Base-by-base conservation (phyloP, 37 sponge, comb jelly and placozoan genomes). In the Spongia lamella region DNA sequence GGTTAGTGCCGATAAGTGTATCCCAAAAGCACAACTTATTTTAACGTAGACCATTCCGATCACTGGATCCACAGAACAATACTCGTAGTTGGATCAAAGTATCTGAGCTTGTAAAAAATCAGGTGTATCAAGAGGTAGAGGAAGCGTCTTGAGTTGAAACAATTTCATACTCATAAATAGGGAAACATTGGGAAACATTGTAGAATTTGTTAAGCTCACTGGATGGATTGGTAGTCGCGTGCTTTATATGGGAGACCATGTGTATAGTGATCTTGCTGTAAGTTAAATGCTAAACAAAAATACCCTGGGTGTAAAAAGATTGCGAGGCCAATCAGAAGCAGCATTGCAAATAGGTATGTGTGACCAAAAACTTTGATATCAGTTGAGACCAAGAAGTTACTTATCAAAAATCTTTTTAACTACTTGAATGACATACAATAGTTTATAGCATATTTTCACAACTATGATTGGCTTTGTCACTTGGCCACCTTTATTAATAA, bases 161-260 rank as follows among this genome's bases (percentile, higher is more conserved):
- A 29, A 29, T 66, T 32, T 38, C 21, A 31, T 38, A 25, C 7
- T 77, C 20, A 7, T 66, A 16, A 22, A 54, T 31, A 20, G 51
- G 86, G 79, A 4, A 95, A 94, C 65, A 72, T 92, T 21, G n/a
- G 98, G 98, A 4, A 95, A 94, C 65, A 72, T 92, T 21, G 36
- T 54, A 24, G 91, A 94, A 26, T 79, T 98, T 29, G 82, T 92
- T 64, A 57, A 71, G 29, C 65, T 89, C 57, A 90, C 93, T 29
- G 88, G 89, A 16, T 98, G 93, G 95, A 66, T 65, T 27, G 87
- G 88, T 26, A 29, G 30, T 30, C 58, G 68, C 14, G 93, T 98
- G 21, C 79, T 98, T 13, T 98, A 98, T 66, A 89, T 98, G 79
- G 99, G 99, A 56, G 99, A 98, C 63, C 96, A 98, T 77, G 85